Conservation (phyloP, 2,797 vertebrate genomes). For the Buceros bicornis region DNA sequence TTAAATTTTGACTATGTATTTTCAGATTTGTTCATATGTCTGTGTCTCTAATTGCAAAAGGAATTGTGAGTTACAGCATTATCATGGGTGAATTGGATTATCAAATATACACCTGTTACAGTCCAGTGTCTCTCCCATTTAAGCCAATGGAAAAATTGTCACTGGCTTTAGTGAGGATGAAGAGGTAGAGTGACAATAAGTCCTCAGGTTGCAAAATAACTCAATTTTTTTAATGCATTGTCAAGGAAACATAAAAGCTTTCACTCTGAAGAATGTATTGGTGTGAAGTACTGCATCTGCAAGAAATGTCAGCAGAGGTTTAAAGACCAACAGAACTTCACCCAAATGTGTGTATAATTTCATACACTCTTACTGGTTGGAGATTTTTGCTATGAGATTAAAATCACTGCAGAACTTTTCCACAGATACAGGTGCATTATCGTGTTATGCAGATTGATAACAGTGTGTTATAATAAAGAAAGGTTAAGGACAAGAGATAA, state of each 20-base stretch:
- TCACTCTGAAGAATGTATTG: neutral
- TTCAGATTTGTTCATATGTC: neutral
- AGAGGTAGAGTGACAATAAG: neutral
- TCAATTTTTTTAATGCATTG: neutral
- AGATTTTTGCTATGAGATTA: neutral
- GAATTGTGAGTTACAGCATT: neutral
- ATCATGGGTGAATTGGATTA: neutral
- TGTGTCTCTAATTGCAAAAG: neutral
- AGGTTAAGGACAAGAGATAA: neutral
- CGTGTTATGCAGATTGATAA: neutral
- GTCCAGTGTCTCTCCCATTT: neutral
- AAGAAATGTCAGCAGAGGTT: neutral
- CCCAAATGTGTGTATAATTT: neutral
- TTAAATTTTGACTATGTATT: neutral
- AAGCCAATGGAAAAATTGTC: neutral
- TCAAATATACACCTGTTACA: neutral
- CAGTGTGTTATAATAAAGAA: neutral
- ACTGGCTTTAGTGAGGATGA: neutral
- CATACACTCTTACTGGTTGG: neutral
- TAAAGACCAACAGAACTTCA: neutral
- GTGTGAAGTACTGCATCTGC: neutral
- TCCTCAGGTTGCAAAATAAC: neutral
- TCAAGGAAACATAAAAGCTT: neutral
- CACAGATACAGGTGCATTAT: neutral
- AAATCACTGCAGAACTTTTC: neutral